Evolutionary conservation across 2,113 vertebrate genomes (phyloP).

Genomic region (Speoplatyrhinus poulsoni): DNA sequence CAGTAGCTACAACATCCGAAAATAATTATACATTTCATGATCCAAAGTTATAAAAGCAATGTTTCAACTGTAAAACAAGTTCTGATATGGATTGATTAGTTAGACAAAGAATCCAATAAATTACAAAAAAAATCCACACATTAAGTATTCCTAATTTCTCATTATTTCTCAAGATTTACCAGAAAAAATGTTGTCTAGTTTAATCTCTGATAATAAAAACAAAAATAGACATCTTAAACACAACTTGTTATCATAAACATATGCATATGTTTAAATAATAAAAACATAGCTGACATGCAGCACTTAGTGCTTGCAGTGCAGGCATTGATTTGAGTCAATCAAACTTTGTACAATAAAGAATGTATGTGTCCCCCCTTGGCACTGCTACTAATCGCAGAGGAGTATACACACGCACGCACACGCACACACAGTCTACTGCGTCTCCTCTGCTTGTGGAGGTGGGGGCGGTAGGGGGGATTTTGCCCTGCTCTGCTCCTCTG

Average conservation of each 20-base stretch:
- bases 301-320: slow-evolving; percentile 7
- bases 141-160: too few species aligned
- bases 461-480: slow-evolving; percentile 41
- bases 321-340: background rate
- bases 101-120: too few species aligned
- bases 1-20: too few species aligned
- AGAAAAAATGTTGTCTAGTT: too few species aligned
- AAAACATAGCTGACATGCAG: slow-evolving; percentile 29
- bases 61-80: too few species aligned
- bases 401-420: slow-evolving; percentile 26
- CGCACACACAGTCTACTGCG: slow-evolving; percentile 45
- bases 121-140: too few species aligned
- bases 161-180: too few species aligned
- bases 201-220: too few species aligned
- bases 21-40: too few species aligned
- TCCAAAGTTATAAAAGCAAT: too few species aligned
- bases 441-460: slow-evolving; percentile 49
- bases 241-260: background rate
- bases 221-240: too few species aligned
- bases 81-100: too few species aligned
- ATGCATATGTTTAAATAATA: background rate
- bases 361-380: background rate
- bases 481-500: slow-evolving; percentile 47
- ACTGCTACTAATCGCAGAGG: slow-evolving; percentile 4
- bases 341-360: slow-evolving; percentile 3